Evolutionary conservation across 2,888 invertebrate genomes (phyloP).

Genomic region (Sialis fuliginosa): DNA sequence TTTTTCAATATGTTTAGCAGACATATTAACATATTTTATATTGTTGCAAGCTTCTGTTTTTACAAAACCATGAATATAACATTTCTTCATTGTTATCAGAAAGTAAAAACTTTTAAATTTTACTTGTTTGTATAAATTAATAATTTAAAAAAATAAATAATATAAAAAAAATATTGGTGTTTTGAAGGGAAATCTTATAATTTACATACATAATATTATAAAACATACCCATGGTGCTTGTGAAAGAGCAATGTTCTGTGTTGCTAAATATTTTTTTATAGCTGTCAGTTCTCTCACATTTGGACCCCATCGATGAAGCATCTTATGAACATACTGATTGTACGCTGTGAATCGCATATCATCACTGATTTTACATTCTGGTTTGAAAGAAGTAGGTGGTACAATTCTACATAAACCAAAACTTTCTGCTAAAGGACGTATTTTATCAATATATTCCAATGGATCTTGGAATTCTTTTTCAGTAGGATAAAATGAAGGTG

Average conservation of each 20-base stretch:
- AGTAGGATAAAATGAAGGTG: conserved; percentile 63
- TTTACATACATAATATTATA: background rate
- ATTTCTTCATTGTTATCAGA: background rate
- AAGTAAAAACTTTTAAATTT: background rate
- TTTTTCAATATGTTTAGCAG: conserved; percentile 48
- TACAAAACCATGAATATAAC: conserved; percentile 17
- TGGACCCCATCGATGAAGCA: conserved; percentile 78
- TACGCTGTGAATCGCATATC: conserved; percentile 74
- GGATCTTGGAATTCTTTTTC: conserved; percentile 79
- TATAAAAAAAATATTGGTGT: background rate
- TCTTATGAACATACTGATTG: conserved; percentile 78
- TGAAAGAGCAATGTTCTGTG: conserved; percentile 54
- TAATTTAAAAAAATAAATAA: background rate
- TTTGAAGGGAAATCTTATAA: too few relatives aligned
- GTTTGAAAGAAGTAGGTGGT: conserved; percentile 61
- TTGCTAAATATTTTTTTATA: conserved; percentile 62
- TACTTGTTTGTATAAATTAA: background rate
- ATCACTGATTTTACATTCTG: conserved; percentile 67
- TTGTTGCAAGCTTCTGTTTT: conserved; percentile 21
- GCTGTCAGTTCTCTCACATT: conserved; percentile 70
- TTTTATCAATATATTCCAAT: conserved; percentile 64
- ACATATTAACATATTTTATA: conserved; percentile 41
- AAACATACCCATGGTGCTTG: conserved; percentile 59
- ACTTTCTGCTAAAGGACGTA: conserved; percentile 53
- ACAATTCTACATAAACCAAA: conserved; percentile 80